phyloP scores from a whole-genome alignment of 2,797 vertebrate genomes.

The Rhadinocentrus ornatus region DNA sequence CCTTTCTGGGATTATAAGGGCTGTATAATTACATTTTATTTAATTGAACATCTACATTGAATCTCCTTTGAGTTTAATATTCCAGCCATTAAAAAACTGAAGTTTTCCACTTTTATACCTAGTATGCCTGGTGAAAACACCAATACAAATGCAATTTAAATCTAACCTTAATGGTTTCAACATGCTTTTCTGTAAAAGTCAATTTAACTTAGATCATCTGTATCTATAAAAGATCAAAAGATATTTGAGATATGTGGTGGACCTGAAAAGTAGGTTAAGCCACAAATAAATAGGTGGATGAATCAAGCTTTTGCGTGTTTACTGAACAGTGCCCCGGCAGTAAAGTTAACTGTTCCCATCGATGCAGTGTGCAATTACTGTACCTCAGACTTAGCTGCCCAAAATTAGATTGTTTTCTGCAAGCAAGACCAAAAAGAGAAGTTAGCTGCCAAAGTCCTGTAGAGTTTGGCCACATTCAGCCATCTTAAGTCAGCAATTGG shows the following conservation, averaged over 20 bases:
- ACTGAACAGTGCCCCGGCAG: conserved; percentile 37
- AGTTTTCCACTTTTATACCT: not conserved
- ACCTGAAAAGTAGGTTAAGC: conserved; percentile 1
- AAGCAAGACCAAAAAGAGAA: conserved; percentile 38
- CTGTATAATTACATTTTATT: not conserved
- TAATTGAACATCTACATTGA: not conserved
- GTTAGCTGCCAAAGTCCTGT: conserved; percentile 62
- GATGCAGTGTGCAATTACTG: conserved; percentile 60
- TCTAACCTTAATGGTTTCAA: not conserved
- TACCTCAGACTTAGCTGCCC: conserved; percentile 59
- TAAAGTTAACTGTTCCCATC: conserved; percentile 39
- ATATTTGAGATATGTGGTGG: not conserved
- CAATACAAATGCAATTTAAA: not conserved
- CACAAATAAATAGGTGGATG: conserved; percentile 25
- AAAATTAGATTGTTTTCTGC: conserved; percentile 67
- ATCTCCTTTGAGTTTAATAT: not conserved
- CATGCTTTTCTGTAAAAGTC: conserved; percentile 18
- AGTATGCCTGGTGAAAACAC: not conserved
- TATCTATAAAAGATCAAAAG: not conserved
- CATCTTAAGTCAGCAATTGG: conserved; percentile 70
- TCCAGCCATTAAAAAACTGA: not conserved
- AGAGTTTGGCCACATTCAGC: conserved; percentile 61
- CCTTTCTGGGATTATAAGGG: not conserved
- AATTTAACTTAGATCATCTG: conserved; percentile 4
- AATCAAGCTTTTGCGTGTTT: conserved; percentile 43